Base-by-base conservation (phyloP, 2,888 invertebrate genomes). In the Epinotia brunnichana region DNA sequence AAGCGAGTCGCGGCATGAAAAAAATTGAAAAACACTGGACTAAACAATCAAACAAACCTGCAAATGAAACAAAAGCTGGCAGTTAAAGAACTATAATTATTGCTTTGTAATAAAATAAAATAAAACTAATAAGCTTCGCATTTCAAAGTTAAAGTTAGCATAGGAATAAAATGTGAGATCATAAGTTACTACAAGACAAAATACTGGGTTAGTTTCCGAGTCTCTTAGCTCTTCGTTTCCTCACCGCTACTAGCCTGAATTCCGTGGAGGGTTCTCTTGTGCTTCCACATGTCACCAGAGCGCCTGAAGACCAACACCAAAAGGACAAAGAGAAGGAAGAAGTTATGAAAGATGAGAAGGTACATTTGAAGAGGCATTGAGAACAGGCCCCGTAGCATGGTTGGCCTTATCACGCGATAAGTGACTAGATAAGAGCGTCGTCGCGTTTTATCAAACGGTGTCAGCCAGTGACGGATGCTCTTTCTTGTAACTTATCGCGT, bases 261-360 rank as follows among this genome's bases (percentile, higher is more conserved):
- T 2, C 91, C 91, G 57, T 93, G 92, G 4, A 92, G 83, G 13
- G 92, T 93, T 76, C 92, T 83, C 78, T 92, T 92, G 75, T 93
- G 93, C 73, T 93, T 93, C 92, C 92, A 92, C 93, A 92, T 92
- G 63, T 93, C 93, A 3, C 92, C 92, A 15, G 92, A 92, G 60
- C 92, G 89, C 76, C 93, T 93, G 82, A 15, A 80, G 77, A 62
- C 48, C 56, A 56, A 24, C 39, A 57, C 57, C 67, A 59, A 11
- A 39, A 48, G 29, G 29, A 67, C 3, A 53, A n/a, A 19, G 51
- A 48, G 44, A 48, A 67, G 17, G 39, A 54, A 41, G 2, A 19
- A 39, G 39, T 9, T 13, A 19, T 39, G 7, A 29, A 62, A 15
- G 48, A n/a, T 48, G n/a, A 48, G n/a, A 48, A 5, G n/a, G n/a